Evolutionary conservation across 2,888 invertebrate species (phyloP).

Genomic region (Cenopis cana): DNA sequence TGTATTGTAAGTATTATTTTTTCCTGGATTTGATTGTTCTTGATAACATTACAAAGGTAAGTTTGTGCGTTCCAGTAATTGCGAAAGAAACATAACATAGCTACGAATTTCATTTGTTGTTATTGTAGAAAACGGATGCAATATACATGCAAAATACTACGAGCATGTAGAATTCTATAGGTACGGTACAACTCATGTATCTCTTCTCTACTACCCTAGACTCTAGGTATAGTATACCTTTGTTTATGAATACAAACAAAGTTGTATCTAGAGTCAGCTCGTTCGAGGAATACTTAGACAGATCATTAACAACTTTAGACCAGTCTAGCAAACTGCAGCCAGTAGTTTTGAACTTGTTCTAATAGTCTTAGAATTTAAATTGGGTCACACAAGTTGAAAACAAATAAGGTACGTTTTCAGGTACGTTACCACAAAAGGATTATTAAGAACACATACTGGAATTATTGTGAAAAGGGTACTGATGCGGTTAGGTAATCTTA

Average conservation of each 20-base stretch:
- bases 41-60: no score
- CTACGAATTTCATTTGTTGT: no score
- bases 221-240: no score
- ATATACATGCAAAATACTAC: no score
- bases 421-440: constrained; percentile 20
- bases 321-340: background rate
- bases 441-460: background rate
- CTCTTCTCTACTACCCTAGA: no score
- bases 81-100: no score
- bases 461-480: constrained; percentile 21
- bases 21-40: no score
- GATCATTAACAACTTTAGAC: constrained; percentile 17
- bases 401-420: constrained; percentile 13
- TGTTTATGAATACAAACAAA: background rate
- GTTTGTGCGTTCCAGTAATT: no score
- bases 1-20: no score
- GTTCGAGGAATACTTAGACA: constrained; percentile 21
- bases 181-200: no score
- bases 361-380: constrained; percentile 2
- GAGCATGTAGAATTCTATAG: no score
- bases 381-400: background rate
- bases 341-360: background rate
- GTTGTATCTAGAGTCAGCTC: background rate
- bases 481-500: constrained; percentile 5
- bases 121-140: no score